Base-by-base conservation (phyloP, 2,888 invertebrate species). In the Pocota personata region DNA sequence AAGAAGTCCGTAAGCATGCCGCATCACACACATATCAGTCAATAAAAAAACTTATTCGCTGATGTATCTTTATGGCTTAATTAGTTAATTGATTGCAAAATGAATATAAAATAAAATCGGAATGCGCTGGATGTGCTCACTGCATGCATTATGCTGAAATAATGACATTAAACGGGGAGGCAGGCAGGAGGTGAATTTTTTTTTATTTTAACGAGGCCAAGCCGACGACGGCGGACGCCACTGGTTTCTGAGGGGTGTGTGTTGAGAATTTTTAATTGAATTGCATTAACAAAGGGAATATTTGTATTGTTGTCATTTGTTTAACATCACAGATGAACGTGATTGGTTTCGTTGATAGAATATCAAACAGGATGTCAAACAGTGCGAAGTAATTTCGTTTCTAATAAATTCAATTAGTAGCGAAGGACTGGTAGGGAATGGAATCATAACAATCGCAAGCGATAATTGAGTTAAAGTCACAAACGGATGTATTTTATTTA, bases 251-350 rank as follows among this genome's bases (percentile, higher is more conserved):
- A 35, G 66, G 55, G 60, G 35, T 19, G 32, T 75, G 79, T 69
- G 83, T 40, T 52, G 48, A 32, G 86, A 86, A 86, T 86, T 77
- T 72, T 55, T 77, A 86, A 86, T 86, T 82, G 60, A 82, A 77
- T 55, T 77, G 35, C 72, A 82, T 30, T 66, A 46, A 84, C 71
- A 84, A 86, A 71, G 52, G 19, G 37, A 60, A 37, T 55, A 48
- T 10, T 64, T 62, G 43, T 40, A 10, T 46, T 75, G 55, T 24
- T 71, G n/a, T 32, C 30, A 32, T 71, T 77, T 62, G 24, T 72
- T 66, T 50, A 50, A 60, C 66, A 73, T 67, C 43, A 55, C 37
- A 35, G 52, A 10, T 21, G 30, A 32, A 86, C 86, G 86, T 86
- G 86, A 82, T 82, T 82, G 60, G 71, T 57, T 82, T 86, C 48